Conservation (phyloP, 1,140 invertebrate species). For the Pseudomyrmex pallidus region DNA sequence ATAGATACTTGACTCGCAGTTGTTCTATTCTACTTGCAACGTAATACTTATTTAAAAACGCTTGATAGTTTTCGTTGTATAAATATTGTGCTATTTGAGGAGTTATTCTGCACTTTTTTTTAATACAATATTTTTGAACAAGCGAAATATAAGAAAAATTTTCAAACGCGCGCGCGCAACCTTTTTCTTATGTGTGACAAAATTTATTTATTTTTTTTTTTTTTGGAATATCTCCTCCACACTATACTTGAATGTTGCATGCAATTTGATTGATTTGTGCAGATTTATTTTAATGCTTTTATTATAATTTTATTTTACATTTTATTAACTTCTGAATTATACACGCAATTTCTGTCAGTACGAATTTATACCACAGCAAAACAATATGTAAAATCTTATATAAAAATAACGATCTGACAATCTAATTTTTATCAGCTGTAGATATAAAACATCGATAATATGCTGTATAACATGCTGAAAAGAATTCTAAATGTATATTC, state of each 20-base stretch:
- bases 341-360: conserved; percentile 18
- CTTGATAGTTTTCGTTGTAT: conserved; percentile 74
- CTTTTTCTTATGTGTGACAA: neutral
- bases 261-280: conserved; percentile 63
- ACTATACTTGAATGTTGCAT: conserved; percentile 68
- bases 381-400: conserved; percentile 26
- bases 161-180: neutral
- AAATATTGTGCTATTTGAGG: conserved; percentile 69
- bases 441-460: conserved; percentile 11
- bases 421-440: conserved; percentile 21
- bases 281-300: conserved; percentile 64
- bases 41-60: conserved; percentile 31
- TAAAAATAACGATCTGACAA: conserved; percentile 16
- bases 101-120: conserved; percentile 35
- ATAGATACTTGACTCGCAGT: conserved; percentile 15
- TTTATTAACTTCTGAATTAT: conserved; percentile 54
- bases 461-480: conserved; percentile 53
- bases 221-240: conserved; percentile 46
- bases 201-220: conserved; percentile 6
- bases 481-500: conserved; percentile 20
- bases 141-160: neutral
- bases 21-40: conserved; percentile 35
- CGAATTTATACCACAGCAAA: conserved; percentile 1
- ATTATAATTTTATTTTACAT: conserved; percentile 53
- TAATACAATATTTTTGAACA: conserved; percentile 5